Percentiles rank a stretch among this genome's conserved stretches.
Conservation (phyloP, 2,113 vertebrate genomes). For the Fulica atra region DNA sequence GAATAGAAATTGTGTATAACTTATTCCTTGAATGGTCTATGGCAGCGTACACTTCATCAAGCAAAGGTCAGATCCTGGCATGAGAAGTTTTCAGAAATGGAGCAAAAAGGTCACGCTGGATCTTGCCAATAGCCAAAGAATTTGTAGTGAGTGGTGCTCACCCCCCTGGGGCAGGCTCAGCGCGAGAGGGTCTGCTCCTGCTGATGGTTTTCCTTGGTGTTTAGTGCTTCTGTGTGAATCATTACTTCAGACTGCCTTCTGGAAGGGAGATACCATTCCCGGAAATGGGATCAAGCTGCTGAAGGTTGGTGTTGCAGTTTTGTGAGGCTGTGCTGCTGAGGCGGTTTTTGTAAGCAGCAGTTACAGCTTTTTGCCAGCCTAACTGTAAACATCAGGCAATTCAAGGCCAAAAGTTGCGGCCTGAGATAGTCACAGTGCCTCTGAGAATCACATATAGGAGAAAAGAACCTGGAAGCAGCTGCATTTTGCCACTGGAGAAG, state of each 20-base stretch:
- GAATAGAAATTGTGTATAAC: background rate
- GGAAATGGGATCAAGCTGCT: background rate
- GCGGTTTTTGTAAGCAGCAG: too few species aligned
- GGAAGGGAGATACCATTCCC: background rate
- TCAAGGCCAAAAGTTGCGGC: too few species aligned
- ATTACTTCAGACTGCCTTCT: background rate
- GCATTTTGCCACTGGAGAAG: too few species aligned
- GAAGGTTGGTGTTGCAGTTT: too few species aligned
- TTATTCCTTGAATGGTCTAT: background rate
- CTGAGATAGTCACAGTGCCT: too few species aligned
- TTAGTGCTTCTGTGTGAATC: background rate
- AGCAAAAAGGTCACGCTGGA: background rate
- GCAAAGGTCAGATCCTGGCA: background rate
- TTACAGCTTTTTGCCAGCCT: too few species aligned
- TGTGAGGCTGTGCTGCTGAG: too few species aligned
- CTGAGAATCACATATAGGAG: too few species aligned
- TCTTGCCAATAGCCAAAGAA: background rate
- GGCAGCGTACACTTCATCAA: background rate
- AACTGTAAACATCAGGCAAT: too few species aligned
- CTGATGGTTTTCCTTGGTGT: background rate
- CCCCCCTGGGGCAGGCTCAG: rapidly evolving
- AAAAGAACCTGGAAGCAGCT: too few species aligned
- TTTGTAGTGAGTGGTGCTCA: background rate
- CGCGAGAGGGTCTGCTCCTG: background rate
- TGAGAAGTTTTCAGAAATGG: background rate